Evolutionary conservation across 2,888 invertebrate genomes (phyloP), one percentile per base, ranked within the genome.

Genomic region (Timema cristinae): DNA sequence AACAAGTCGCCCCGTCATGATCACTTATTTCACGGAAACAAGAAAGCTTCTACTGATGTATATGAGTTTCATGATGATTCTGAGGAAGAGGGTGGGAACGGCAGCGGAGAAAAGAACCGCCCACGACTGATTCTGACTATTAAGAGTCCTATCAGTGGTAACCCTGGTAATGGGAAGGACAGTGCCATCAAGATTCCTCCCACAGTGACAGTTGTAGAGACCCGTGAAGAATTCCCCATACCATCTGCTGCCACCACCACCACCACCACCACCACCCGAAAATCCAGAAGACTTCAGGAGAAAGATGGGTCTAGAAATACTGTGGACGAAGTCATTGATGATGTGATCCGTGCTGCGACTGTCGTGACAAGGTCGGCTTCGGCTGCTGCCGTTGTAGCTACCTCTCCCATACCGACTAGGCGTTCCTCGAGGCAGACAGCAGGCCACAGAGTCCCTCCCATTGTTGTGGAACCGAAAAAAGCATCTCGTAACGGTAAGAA

Each of bases 1-100:
- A 67, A 49, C 51, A 71, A 63, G 50, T 13, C 47, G 48, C 54
- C 70, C 13, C 49, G 47, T n/a, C 70, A 68, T 50, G 70, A 68
- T 56, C 68, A 68, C 7, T 9, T 59, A 9, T 54, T 13, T 9
- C 10, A 59, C 49, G 51, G 48, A 10, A 88, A 85, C 76, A 86
- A 84, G 77, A 88, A 88, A 77, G 82, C 86, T 68, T 86, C 89
- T 0, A 89, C 91, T 10, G 95, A 95, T 79, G 88, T 96, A 5
- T 96, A 95, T 80, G 95, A 95, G 81, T 96, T 96, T 80, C 90
- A 92, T 77, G 95, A 95, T 79, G 95, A 95, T 81, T 92, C 93
- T 7, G 91, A 91, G 59, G 95, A 95, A 79, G 92, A 93, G 79
- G 85, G 84, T 16, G 82, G 82, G 66, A 81, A 84, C 52, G 79